Evolutionary conservation across 2,888 invertebrate species (phyloP).

Genomic region (Hirtodrosophila histrioides): DNA sequence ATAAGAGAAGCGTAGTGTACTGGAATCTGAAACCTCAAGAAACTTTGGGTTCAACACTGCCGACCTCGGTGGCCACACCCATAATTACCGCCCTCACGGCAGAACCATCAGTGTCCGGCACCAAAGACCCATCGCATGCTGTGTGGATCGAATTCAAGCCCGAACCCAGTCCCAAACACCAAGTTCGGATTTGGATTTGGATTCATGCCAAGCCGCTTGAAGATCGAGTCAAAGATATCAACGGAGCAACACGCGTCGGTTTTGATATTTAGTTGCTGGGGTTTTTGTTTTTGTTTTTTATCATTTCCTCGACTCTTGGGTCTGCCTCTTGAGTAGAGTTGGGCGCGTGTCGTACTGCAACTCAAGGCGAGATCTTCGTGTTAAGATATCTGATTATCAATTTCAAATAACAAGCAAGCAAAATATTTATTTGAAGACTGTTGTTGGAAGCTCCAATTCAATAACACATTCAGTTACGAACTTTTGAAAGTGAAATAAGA

Average conservation of each 20-base stretch:
- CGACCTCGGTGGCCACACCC: slow-evolving; percentile 55
- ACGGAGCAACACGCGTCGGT: slow-evolving; percentile 67
- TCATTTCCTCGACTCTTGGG: slow-evolving; percentile 31
- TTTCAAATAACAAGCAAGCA: too few species aligned
- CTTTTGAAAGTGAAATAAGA: too few species aligned
- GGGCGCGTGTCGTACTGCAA: too few species aligned
- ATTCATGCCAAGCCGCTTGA: slow-evolving; percentile 36
- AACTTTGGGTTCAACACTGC: slow-evolving; percentile 30
- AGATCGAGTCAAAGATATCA: slow-evolving; percentile 74
- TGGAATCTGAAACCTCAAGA: background rate
- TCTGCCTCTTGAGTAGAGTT: too few species aligned
- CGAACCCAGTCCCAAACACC: background rate
- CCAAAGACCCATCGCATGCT: slow-evolving; percentile 27
- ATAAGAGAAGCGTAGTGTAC: background rate
- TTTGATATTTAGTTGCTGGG: slow-evolving; percentile 21
- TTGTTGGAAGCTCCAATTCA: too few species aligned
- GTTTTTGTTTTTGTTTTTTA: slow-evolving; percentile 10
- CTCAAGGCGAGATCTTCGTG: too few species aligned
- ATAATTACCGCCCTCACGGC: slow-evolving; percentile 38
- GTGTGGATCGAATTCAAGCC: slow-evolving; percentile 16
- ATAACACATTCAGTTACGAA: too few species aligned
- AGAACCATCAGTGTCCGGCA: background rate
- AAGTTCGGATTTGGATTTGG: slow-evolving; percentile 9
- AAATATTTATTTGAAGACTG: too few species aligned
- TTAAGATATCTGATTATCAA: too few species aligned